Evolutionary conservation across 2,888 invertebrate species (phyloP), one percentile per base, ranked within the genome.

Genomic region (Bimastos eiseni): DNA sequence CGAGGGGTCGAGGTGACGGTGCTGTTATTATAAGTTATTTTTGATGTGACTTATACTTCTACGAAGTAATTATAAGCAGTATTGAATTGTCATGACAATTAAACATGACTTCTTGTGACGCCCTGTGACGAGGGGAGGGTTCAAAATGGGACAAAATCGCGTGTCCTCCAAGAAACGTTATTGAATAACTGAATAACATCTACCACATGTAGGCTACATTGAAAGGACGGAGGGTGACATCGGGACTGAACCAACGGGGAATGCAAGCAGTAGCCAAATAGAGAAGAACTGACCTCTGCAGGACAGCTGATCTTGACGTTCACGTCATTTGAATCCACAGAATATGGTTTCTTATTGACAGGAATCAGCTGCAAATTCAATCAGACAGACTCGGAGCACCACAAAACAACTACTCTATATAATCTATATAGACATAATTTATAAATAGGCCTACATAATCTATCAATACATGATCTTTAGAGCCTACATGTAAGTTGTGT

Each of bases 361-460:
- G 89, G 89, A 89, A 89, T 89, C 89, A 89, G 30, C 89, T 89
- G 89, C n/a, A 38, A 89, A 88, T 11, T n/a, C 30, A 17, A 70
- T n/a, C 88, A 33, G 88, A 88, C 88, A 34, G 34, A 24, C 24
- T 6, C 2, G 0, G 24, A 2, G 30, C 30, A 33, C 4, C 88
- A 88, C 1, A 34, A 88, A 38, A 24, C 11, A 33, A 88, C 13
- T 34, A 37, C 34, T 88, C n/a, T 24, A 37, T 36, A 37, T 24
- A 15, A 86, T 19, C 34, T 86, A 4, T n/a, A 6, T 41, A 41
- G 6, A 36, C 19, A 36, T 84, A 11, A 8, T 33, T 11, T 17
- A 33, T 15, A 84, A 84, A 33, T 84, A 19, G 6, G 8, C 15
- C 83, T 33, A 33, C 83, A 33, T 33, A 83, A n/a, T 33, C n/a